Percentiles rank a stretch among this genome's conserved stretches.
These are phyloP conservation scores for Holotrichia oblita DNA, from an alignment of 1,140 invertebrate species.

Conservation along the genomic window DNA sequence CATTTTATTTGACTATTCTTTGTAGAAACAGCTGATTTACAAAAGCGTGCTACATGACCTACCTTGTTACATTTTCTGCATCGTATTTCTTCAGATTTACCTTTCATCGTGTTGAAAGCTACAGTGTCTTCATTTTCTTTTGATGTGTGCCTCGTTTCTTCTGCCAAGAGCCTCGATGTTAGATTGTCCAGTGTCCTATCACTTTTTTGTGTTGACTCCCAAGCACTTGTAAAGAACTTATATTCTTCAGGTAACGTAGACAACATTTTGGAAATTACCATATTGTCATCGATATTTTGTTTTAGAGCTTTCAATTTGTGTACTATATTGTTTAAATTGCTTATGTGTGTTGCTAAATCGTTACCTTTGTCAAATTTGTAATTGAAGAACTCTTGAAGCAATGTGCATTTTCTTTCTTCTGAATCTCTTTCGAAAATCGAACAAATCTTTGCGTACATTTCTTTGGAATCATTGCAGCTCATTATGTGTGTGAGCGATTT, in stretches of 20 bases:
- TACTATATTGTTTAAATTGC: slow-evolving; percentile 53
- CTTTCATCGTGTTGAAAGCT: background rate
- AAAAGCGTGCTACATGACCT: background rate
- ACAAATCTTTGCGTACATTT: slow-evolving; percentile 56
- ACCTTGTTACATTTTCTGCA: background rate
- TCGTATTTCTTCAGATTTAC: background rate
- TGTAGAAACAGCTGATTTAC: background rate
- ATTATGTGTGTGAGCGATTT: slow-evolving; percentile 49
- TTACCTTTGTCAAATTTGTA: slow-evolving; percentile 34
- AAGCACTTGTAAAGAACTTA: slow-evolving; percentile 58
- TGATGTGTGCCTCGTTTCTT: slow-evolving; percentile 45
- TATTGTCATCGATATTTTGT: slow-evolving; percentile 51
- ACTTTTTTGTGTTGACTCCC: slow-evolving; percentile 53
- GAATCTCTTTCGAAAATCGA: slow-evolving; percentile 56
- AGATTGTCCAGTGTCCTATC: slow-evolving; percentile 55
- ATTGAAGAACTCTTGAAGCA: slow-evolving; percentile 54
- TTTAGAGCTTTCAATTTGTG: slow-evolving; percentile 52
- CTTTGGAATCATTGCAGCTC: slow-evolving; percentile 52
- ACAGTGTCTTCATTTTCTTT: background rate
- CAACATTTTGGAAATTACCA: slow-evolving; percentile 58
- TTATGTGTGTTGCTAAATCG: slow-evolving; percentile 53
- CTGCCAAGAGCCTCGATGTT: slow-evolving; percentile 51
- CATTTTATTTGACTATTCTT: background rate
- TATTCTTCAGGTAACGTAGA: slow-evolving; percentile 53
- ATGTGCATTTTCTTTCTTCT: slow-evolving; percentile 51